Percentiles rank a stretch among this genome's conserved stretches.
Evolutionary conservation across 2,797 vertebrate species (phyloP).

Genomic region (Cossypha niveicapilla): DNA sequence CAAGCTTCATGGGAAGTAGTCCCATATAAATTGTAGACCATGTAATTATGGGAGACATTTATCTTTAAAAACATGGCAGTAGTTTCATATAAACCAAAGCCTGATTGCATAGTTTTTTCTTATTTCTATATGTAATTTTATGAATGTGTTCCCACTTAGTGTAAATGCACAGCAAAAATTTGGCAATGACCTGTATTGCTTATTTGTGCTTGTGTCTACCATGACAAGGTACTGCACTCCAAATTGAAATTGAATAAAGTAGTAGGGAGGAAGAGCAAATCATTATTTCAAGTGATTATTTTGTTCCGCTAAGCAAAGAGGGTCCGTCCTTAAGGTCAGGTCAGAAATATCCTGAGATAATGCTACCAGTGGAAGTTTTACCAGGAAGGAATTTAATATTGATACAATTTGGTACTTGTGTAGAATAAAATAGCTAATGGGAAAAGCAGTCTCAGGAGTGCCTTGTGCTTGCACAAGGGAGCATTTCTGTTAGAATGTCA

Average conservation of each 20-base stretch:
- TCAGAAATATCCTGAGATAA: neutral
- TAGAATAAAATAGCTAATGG: neutral
- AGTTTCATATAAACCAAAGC: neutral
- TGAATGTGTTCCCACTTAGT: neutral
- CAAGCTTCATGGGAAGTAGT: neutral
- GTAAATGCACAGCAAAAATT: neutral
- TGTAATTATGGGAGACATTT: neutral
- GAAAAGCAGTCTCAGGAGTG: neutral
- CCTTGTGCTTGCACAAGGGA: neutral
- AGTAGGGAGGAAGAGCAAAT: neutral
- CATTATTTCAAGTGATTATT: neutral
- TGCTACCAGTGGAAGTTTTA: neutral
- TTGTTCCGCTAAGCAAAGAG: neutral
- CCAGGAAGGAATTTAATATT: neutral
- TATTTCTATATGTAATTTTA: neutral
- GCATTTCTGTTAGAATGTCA: neutral
- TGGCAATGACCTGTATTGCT: neutral
- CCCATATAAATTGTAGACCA: rapidly evolving
- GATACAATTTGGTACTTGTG: neutral
- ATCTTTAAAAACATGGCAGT: neutral
- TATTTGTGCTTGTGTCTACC: neutral
- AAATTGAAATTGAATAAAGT: neutral
- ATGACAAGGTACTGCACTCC: neutral
- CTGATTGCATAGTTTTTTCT: neutral
- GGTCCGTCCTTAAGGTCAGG: neutral